Evolutionary conservation across 2,113 vertebrate species (phyloP).

Genomic region (Syngnathus scovelli): DNA sequence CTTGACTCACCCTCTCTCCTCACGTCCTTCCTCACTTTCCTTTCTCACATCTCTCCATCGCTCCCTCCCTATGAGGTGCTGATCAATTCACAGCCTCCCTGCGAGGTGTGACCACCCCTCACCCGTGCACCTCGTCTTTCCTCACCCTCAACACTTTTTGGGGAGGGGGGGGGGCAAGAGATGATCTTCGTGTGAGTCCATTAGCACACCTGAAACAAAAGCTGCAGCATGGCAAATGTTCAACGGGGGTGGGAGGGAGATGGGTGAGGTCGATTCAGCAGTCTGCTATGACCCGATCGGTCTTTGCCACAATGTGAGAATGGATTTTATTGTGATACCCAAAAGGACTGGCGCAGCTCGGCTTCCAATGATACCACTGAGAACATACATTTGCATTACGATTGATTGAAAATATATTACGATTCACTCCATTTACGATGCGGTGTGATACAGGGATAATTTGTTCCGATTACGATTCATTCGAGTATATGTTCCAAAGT

Average conservation of each 20-base stretch:
- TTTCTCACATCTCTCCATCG: slow-evolving; percentile 43
- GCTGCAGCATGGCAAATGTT: slow-evolving; percentile 59
- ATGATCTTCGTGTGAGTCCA: slow-evolving; percentile 58
- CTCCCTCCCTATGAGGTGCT: slow-evolving; percentile 65
- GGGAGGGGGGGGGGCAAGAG: background rate
- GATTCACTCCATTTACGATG: background rate
- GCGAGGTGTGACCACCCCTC: slow-evolving; percentile 63
- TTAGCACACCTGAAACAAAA: slow-evolving; percentile 80
- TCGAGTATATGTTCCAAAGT: too few relatives aligned
- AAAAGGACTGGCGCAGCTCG: slow-evolving; percentile 5
- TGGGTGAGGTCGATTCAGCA: slow-evolving; percentile 46
- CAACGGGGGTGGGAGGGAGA: slow-evolving; percentile 32
- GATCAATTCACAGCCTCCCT: slow-evolving; percentile 77
- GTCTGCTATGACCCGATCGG: slow-evolving; percentile 39
- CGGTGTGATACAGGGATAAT: background rate
- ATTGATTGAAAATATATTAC: too few relatives aligned
- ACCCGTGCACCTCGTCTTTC: slow-evolving; percentile 15
- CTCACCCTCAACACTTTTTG: slow-evolving; percentile 23
- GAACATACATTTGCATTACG: background rate
- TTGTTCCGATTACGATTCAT: background rate
- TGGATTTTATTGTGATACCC: slow-evolving; percentile 41
- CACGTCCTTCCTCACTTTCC: slow-evolving; percentile 26
- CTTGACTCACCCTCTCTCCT: slow-evolving; percentile 35
- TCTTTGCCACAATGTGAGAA: slow-evolving; percentile 50
- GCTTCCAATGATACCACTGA: background rate